A percentile compares a stretch with the other conserved stretches of the same genome.
Evolutionary conservation across 1,140 invertebrate genomes (phyloP).

Genomic region (Drosophila persimilis): DNA sequence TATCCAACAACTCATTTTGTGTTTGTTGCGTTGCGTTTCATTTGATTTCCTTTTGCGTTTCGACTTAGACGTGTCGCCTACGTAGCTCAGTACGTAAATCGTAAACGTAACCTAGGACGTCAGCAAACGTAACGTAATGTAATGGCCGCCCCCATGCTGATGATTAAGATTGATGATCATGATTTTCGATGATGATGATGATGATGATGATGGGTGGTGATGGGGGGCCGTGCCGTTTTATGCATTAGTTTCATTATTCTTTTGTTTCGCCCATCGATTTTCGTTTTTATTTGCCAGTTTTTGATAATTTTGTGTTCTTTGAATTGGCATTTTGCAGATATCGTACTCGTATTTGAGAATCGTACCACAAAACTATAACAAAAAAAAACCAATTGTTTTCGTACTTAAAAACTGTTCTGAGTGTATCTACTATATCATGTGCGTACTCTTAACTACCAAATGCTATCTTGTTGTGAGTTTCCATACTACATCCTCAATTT

Average conservation of each 20-base stretch:
- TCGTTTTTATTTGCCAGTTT: conserved; percentile 49
- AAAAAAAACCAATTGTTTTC: conserved; percentile 60
- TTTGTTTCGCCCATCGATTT: conserved; percentile 52
- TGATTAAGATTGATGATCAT: conserved; percentile 4
- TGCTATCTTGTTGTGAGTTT: conserved; percentile 77
- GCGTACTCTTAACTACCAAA: conserved; percentile 68
- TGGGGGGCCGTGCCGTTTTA: conserved; percentile 20
- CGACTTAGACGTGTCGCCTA: conserved; percentile 51
- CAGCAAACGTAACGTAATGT: conserved; percentile 16
- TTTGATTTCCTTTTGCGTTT: conserved; percentile 46
- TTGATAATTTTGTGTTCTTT: conserved; percentile 38
- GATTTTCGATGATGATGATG: not conserved
- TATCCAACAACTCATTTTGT: conserved; percentile 66
- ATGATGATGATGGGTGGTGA: not conserved
- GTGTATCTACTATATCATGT: conserved; percentile 71
- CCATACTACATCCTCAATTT: conserved; percentile 66
- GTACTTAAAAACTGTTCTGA: conserved; percentile 72
- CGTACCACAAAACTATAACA: conserved; percentile 44
- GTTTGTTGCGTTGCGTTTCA: conserved; percentile 34
- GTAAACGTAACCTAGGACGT: conserved; percentile 35
- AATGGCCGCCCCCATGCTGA: conserved; percentile 14
- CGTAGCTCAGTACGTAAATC: conserved; percentile 43
- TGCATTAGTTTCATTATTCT: conserved; percentile 47
- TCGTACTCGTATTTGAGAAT: conserved; percentile 61
- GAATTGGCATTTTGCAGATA: conserved; percentile 72